Evolutionary conservation across 2,797 vertebrate species (phyloP).

Genomic region (Acanthurus tractus): DNA sequence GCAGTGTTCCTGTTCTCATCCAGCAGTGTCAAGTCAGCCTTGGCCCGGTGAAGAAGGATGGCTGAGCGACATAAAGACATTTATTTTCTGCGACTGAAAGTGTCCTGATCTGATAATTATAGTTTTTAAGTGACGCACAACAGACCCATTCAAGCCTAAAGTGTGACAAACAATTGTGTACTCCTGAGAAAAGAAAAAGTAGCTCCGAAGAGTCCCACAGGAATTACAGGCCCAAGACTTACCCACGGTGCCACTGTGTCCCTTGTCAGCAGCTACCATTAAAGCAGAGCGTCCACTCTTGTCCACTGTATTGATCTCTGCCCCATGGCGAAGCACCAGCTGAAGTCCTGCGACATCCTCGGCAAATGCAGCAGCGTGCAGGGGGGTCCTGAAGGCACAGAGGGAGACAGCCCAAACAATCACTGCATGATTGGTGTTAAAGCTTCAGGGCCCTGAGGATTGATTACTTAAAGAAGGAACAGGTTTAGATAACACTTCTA

Average conservation of each 20-base stretch:
- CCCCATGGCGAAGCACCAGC: conserved; percentile 92
- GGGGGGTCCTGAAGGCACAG: conserved; percentile 88
- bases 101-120: not conserved
- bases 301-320: conserved; percentile 93
- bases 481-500: too few species aligned
- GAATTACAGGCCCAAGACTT: conserved; percentile 39
- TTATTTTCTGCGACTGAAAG: conserved; percentile 17
- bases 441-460: not conserved
- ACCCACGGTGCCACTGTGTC: conserved; percentile 95
- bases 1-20: conserved; percentile 98
- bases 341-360: conserved; percentile 94
- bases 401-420: not conserved
- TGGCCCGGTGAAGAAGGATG: conserved; percentile 93
- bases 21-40: conserved; percentile 95
- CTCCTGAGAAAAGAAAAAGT: not conserved
- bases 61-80: conserved; percentile 55
- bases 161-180: not conserved
- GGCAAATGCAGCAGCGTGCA: conserved; percentile 96
- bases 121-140: not conserved
- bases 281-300: conserved; percentile 91
- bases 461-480: not conserved
- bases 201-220: not conserved
- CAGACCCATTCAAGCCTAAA: not conserved
- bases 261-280: conserved; percentile 95
- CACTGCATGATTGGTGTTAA: conserved; percentile 28